Base-by-base conservation (phyloP, 2,113 vertebrate species). In the Brachypodius melanocephalos region DNA sequence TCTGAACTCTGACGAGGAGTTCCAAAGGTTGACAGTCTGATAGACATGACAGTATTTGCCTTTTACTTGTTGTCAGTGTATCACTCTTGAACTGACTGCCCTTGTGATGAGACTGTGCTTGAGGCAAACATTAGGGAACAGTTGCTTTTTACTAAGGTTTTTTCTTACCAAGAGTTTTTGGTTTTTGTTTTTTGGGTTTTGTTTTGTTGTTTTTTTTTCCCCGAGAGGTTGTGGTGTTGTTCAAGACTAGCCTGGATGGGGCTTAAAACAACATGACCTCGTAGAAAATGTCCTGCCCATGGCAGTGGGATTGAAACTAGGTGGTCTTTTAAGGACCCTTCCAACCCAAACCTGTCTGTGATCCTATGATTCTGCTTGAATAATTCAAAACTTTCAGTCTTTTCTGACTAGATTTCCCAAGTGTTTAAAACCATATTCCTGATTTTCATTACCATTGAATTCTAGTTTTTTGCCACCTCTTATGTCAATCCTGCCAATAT, bases 21-120 rank as follows among this genome's bases (percentile, higher is more conserved):
- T 96, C 94, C 93, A 96, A 95, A 96, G 93, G 95, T 96, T 95
- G 85, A 17, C 73, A 74, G 78, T 40, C 55, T 69, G 25, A 43
- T 25, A 34, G 55, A 32, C 61, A 14, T 3, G 18, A 40, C 40
- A 82, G 7, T 49, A 48, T 90, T 95, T 91, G 58, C 61, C 45
- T 91, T 84, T 87, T 40, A 12, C 26, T 68, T 59, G 14, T 32
- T 81, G 38, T 75, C 58, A 34, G 10, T 34, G 57, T 74, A 3
- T 51, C 2, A 6, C 55, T 84, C 63, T 89, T 90, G 86, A 55
- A 32, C 42, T 71, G 46, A 26, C 52, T 91, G 45, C 42, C 74
- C 88, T 89, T 21, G 4, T 78, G 72, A 26, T 79, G 79, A 43
- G 31, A 12, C 79, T 78, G 21, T 80, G 67, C 54, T 75, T 69